Evolutionary conservation across 1,140 invertebrate genomes (phyloP).

Genomic region (Physella acuta): DNA sequence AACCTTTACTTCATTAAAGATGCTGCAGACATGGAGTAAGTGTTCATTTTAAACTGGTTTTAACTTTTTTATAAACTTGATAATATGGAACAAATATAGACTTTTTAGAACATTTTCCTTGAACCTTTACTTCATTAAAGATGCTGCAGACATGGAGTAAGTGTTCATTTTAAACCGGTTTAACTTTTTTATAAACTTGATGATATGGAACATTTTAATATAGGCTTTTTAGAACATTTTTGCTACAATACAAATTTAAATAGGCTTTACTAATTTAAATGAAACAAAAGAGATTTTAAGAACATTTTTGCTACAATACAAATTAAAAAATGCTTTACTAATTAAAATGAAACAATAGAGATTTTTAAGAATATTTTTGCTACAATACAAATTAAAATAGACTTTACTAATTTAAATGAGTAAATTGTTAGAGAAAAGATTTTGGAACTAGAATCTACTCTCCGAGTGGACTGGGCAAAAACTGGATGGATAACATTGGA

Average conservation of each 20-base stretch:
- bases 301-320: too few relatives aligned
- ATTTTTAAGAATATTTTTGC: neutral
- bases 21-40: slow-evolving; percentile 50
- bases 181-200: too few relatives aligned
- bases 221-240: too few relatives aligned
- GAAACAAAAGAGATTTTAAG: too few relatives aligned
- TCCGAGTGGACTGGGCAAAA: slow-evolving; percentile 45
- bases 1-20: slow-evolving; percentile 40
- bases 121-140: slow-evolving; percentile 38
- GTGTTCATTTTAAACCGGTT: too few relatives aligned
- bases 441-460: slow-evolving; percentile 43
- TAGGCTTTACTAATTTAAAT: too few relatives aligned
- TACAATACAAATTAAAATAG: neutral
- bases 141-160: slow-evolving; percentile 50
- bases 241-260: too few relatives aligned
- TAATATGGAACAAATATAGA: too few relatives aligned
- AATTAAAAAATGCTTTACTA: too few relatives aligned
- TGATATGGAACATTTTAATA: too few relatives aligned
- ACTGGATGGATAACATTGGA: slow-evolving; percentile 81
- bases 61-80: too few relatives aligned
- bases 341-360: neutral
- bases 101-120: slow-evolving; percentile 29
- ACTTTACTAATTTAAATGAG: neutral
- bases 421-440: slow-evolving; percentile 47
- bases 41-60: too few relatives aligned